Conservation (phyloP, 2,888 invertebrate genomes). For the Dryococelus australis region DNA sequence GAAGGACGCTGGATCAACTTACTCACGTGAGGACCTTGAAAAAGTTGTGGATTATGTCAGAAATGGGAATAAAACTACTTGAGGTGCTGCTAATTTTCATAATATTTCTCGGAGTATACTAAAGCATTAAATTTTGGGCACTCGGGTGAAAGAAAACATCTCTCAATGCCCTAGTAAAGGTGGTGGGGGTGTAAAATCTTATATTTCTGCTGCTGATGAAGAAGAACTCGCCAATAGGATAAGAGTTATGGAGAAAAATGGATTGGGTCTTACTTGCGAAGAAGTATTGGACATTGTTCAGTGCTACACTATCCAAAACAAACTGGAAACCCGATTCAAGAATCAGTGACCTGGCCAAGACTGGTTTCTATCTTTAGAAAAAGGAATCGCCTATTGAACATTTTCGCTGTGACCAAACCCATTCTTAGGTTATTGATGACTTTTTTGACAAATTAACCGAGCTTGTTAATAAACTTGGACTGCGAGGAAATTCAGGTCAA, state of each 20-base stretch:
- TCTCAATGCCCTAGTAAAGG: constrained; percentile 40
- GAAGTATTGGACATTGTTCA: background rate
- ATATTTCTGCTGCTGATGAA: constrained; percentile 28
- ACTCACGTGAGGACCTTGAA: constrained; percentile 12
- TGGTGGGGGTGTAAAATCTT: constrained; percentile 40
- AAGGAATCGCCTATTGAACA: background rate
- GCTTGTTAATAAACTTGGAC: background rate
- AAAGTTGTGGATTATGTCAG: constrained; percentile 37
- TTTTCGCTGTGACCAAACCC: background rate
- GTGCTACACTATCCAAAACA: background rate
- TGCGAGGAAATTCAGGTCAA: background rate
- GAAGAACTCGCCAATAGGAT: constrained; percentile 34
- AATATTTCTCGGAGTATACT: constrained; percentile 41
- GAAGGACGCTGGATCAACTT: background rate
- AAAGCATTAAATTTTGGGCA: constrained; percentile 40
- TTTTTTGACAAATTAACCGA: background rate
- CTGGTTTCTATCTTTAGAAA: background rate
- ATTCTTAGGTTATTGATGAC: background rate
- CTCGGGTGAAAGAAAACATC: constrained; percentile 40
- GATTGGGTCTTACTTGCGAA: background rate
- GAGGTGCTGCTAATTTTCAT: constrained; percentile 41
- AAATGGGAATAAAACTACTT: constrained; percentile 41
- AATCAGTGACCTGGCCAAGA: background rate
- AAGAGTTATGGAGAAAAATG: constrained; percentile 13
- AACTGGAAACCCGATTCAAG: background rate